Conservation (phyloP, 2,797 vertebrate species). For the Lutjanus campechanus region DNA sequence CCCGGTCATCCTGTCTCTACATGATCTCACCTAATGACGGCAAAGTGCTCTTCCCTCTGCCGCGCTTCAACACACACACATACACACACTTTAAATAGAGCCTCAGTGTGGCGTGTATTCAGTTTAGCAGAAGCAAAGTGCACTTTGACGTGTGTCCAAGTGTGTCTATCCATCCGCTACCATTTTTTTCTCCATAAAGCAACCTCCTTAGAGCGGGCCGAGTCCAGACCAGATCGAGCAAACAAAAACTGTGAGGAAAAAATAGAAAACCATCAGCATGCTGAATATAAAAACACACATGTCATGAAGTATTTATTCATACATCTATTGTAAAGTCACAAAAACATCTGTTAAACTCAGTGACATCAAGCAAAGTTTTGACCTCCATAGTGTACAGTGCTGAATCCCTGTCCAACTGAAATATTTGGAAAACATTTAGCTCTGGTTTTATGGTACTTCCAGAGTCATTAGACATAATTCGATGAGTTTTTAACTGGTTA, state of each 20-base stretch:
- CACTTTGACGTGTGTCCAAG: constrained; percentile 46
- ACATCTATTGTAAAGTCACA: constrained; percentile 15
- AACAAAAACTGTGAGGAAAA: constrained; percentile 1
- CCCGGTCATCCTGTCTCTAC: constrained; percentile 72
- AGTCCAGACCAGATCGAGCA: constrained; percentile 16
- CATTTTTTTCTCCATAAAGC: constrained; percentile 33
- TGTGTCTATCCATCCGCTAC: constrained; percentile 7
- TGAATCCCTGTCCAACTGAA: too few species aligned
- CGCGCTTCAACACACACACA: constrained; percentile 53
- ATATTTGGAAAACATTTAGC: too few species aligned
- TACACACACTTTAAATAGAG: constrained; percentile 56
- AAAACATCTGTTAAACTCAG: constrained; percentile 5
- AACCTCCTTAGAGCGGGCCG: constrained; percentile 6
- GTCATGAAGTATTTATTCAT: constrained; percentile 55
- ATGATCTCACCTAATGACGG: constrained; percentile 81
- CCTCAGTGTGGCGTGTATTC: constrained; percentile 30
- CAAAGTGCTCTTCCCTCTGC: constrained; percentile 73
- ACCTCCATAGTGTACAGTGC: neutral
- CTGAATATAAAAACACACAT: constrained; percentile 40
- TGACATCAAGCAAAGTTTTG: constrained; percentile 4
- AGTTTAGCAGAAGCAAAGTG: constrained; percentile 70
- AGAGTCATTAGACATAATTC: too few species aligned
- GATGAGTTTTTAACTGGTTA: too few species aligned
- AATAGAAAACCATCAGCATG: constrained; percentile 36
- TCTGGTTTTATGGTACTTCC: neutral